phyloP scores from a whole-genome alignment of 2,113 vertebrate species.

The Notarius lentiginosus region DNA sequence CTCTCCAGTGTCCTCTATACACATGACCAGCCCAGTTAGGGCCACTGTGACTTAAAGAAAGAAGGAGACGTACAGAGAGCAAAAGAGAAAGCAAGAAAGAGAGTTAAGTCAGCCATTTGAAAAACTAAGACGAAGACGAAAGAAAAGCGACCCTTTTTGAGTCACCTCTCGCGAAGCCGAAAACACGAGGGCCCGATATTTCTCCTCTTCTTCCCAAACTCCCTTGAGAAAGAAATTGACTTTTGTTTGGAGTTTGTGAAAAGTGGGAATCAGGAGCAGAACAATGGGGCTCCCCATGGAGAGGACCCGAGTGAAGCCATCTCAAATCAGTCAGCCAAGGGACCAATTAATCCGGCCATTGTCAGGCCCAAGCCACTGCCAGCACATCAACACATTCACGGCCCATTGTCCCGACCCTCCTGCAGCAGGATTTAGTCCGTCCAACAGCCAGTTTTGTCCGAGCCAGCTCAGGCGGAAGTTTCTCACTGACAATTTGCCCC shows the following conservation, averaged over 20 bases:
- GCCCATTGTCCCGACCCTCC: conserved; percentile 96
- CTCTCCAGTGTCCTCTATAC: conserved; percentile 44
- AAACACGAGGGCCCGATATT: conserved; percentile 82
- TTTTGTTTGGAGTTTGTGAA: conserved; percentile 99
- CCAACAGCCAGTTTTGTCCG: conserved; percentile 99
- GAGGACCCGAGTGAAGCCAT: conserved; percentile 97
- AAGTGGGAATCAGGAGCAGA: conserved; percentile 99
- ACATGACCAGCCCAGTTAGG: conserved; percentile 39
- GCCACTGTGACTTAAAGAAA: conserved; percentile 45
- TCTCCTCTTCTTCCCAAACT: conserved; percentile 76
- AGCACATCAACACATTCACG: conserved; percentile 97
- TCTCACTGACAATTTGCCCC: conserved; percentile 99
- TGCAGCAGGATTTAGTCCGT: conserved; percentile 98
- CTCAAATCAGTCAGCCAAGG: conserved; percentile 98
- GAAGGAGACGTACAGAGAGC: conserved; percentile 21
- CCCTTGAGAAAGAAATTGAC: conserved; percentile 99
- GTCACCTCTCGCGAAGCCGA: conserved; percentile 87
- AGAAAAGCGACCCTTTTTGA: conserved; percentile 75
- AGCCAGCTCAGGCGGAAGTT: conserved; percentile 99
- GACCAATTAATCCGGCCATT: conserved; percentile 99
- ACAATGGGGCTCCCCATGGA: conserved; percentile 98
- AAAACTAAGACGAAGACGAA: conserved; percentile 54
- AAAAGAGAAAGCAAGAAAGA: conserved; percentile 60
- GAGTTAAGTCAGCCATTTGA: conserved; percentile 58
- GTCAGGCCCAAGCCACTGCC: conserved; percentile 92